phyloP scores from a whole-genome alignment of 2,797 vertebrate species.

The Otus scops region DNA sequence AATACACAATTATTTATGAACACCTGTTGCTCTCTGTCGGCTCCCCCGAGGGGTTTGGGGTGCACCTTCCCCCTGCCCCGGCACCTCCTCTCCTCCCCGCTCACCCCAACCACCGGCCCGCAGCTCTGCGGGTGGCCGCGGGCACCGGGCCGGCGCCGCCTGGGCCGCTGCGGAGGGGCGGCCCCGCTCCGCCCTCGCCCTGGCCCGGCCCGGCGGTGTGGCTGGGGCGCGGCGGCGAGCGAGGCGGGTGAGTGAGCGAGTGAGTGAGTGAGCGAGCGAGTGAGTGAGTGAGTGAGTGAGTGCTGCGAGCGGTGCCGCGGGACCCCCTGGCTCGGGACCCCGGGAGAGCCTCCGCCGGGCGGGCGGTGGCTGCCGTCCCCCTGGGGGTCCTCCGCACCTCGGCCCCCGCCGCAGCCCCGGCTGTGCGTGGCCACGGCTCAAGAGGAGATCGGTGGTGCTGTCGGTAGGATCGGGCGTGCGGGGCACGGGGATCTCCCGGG shows the following conservation, averaged over 20 bases:
- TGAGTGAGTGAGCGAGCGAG: not conserved
- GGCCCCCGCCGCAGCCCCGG: not conserved
- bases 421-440: not conserved
- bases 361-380: not conserved
- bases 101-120: not conserved
- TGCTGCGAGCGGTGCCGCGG: not conserved
- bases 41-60: rapidly evolving
- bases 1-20: rapidly evolving
- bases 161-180: no score
- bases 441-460: not conserved
- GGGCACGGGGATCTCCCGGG: no score
- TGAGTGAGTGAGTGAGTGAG: not conserved
- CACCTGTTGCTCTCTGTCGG: not conserved
- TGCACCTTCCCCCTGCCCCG: no score
- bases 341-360: not conserved
- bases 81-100: not conserved
- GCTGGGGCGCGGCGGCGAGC: not conserved
- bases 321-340: not conserved
- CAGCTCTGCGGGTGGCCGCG: no score
- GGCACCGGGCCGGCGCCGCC: no score
- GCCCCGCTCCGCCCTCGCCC: not conserved
- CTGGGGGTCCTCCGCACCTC: not conserved
- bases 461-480: not conserved
- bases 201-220: no score
- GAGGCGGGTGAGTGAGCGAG: no score